A percentile compares a stretch with the other conserved stretches of the same genome.
phyloP scores from a whole-genome alignment of 2,888 invertebrate genomes.

The Epirrita christyi region DNA sequence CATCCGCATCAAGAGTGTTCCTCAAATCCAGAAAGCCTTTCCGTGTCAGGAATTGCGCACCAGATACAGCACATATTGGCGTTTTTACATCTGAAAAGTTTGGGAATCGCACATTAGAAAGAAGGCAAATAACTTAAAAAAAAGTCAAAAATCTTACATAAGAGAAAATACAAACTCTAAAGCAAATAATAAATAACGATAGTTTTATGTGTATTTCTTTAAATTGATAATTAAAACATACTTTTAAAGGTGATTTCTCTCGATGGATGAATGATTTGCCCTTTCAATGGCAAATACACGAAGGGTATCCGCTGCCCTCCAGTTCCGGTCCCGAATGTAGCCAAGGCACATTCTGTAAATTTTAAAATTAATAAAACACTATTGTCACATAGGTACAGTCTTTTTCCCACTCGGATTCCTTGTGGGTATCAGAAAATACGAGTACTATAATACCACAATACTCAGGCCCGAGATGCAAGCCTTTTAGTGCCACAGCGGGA shows the following conservation, averaged over 20 bases:
- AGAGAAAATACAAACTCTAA: too few relatives aligned
- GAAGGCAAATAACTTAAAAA: background rate
- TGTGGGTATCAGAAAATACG: background rate
- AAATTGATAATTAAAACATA: constrained; percentile 52
- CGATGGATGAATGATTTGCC: constrained; percentile 95
- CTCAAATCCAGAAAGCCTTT: constrained; percentile 92
- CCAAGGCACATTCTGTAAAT: constrained; percentile 91
- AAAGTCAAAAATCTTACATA: too few relatives aligned
- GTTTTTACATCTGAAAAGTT: constrained; percentile 87
- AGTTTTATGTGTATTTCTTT: background rate
- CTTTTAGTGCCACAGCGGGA: too few relatives aligned
- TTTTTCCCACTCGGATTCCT: background rate
- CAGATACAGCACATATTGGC: constrained; percentile 94
- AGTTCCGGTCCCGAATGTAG: constrained; percentile 90
- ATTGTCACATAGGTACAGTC: background rate
- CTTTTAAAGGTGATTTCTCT: constrained; percentile 93
- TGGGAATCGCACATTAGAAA: background rate
- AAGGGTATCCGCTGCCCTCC: constrained; percentile 92
- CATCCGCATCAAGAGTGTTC: constrained; percentile 90
- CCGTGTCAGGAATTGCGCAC: constrained; percentile 91
- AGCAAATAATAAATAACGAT: background rate
- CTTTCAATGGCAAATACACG: constrained; percentile 93
- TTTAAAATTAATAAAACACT: constrained; percentile 39
- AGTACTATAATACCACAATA: background rate
- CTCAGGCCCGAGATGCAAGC: too few relatives aligned